Conservation (phyloP, 2,797 vertebrate genomes). For the Triplophysa bombifrons region DNA sequence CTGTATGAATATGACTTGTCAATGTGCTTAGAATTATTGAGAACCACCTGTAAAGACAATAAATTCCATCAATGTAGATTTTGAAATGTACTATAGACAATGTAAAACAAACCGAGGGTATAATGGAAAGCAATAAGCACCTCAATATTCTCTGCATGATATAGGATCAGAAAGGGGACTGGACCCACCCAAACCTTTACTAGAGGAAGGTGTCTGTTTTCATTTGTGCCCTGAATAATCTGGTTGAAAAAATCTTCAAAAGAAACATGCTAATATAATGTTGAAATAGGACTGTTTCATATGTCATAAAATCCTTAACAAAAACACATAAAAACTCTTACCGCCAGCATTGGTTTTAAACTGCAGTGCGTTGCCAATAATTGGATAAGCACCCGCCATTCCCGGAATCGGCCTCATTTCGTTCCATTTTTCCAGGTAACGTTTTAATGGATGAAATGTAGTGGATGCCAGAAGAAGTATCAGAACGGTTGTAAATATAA, state of each 20-base stretch:
- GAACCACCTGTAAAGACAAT: constrained; percentile 69
- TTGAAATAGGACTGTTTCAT: background rate
- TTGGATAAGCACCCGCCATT: constrained; percentile 54
- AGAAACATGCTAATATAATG: constrained; percentile 15
- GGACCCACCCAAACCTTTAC: constrained; percentile 63
- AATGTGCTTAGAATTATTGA: constrained; percentile 79
- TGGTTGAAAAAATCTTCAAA: constrained; percentile 64
- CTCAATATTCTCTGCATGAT: constrained; percentile 64
- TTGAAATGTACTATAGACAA: background rate
- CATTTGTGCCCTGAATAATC: constrained; percentile 59
- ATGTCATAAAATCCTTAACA: background rate
- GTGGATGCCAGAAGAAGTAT: constrained; percentile 48
- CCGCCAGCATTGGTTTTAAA: constrained; percentile 60
- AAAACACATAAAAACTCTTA: constrained; percentile 32
- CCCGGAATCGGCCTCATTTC: constrained; percentile 63
- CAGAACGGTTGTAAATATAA: constrained; percentile 44
- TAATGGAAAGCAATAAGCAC: constrained; percentile 39
- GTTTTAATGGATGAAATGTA: constrained; percentile 52
- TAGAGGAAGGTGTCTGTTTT: constrained; percentile 60
- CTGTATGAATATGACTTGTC: constrained; percentile 79
- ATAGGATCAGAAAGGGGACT: constrained; percentile 59
- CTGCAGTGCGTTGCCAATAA: constrained; percentile 62
- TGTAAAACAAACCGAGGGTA: background rate
- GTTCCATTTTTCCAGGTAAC: constrained; percentile 60
- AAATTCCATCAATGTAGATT: background rate